Conservation (phyloP, 2,888 invertebrate species). For the Osmoderma eremita region DNA sequence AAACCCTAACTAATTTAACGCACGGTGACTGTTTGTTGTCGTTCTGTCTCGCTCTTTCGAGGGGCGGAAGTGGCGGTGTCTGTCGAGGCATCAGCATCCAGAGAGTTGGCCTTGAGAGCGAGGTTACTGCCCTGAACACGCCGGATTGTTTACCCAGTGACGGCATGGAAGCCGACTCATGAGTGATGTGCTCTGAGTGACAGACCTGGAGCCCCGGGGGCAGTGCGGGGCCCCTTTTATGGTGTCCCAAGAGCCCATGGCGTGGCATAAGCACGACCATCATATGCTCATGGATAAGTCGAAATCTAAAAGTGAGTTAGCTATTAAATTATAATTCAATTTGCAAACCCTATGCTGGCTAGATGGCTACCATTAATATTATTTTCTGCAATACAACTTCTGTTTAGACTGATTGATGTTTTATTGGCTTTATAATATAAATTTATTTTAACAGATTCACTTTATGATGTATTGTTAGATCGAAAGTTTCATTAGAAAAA, state of each 20-base stretch:
- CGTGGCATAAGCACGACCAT: slow-evolving; percentile 81
- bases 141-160: slow-evolving; percentile 64
- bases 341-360: too few relatives aligned
- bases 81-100: slow-evolving; percentile 58
- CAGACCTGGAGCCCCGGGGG: slow-evolving; percentile 73
- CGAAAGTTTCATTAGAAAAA: too few relatives aligned
- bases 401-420: too few relatives aligned
- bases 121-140: slow-evolving; percentile 64
- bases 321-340: background rate
- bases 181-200: slow-evolving; percentile 52
- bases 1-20: slow-evolving; percentile 33
- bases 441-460: too few relatives aligned
- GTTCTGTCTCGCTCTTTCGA: slow-evolving; percentile 58
- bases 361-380: too few relatives aligned
- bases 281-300: slow-evolving; percentile 78
- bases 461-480: too few relatives aligned
- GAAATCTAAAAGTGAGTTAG: slow-evolving; percentile 74
- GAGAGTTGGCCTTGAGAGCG: slow-evolving; percentile 61
- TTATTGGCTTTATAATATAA: too few relatives aligned
- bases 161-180: slow-evolving; percentile 55
- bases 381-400: too few relatives aligned
- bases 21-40: slow-evolving; percentile 55
- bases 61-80: slow-evolving; percentile 60
- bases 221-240: slow-evolving; percentile 59
- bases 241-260: slow-evolving; percentile 69